Evolutionary conservation across 37 sponge, comb jelly and placozoan genomes (phyloP), one percentile per base, ranked within the genome.

Genomic region (Chondrilla cf. caribensis): DNA sequence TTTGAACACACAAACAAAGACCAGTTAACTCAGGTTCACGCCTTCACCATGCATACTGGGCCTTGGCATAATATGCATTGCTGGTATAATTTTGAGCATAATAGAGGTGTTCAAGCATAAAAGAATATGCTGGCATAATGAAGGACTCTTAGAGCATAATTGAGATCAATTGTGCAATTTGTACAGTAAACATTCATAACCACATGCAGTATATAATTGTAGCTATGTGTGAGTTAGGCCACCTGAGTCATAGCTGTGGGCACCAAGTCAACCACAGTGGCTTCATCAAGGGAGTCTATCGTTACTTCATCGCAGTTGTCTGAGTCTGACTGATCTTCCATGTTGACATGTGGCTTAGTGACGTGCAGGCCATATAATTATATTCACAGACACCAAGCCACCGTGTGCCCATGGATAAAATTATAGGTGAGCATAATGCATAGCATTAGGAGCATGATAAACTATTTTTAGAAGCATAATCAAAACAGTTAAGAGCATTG

Each of bases 141-240:
- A 22, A n/a, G 66, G 66, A 64, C 8, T 64, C 66, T 64, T 64
- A 22, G 28, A 64, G 66, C 66, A 64, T 64, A 24, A 64, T 24
- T 64, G 18, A 55, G 17, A 22, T 22, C 66, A 64, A 24, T 64
- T 64, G 26, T 64, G 66, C 22, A 64, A 22, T 64, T 64, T 22
- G 26, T 64, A 64, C 66, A 64, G 66, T 24, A 64, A 64, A 64
- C 26, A 64, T 64, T 64, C 66, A n/a, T 64, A 64, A 64, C 66
- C 66, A 64, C 66, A 25, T 64, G 66, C 26, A 22, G 66, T 64
- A 64, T 22, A 64, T 64, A 64, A 64, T 9, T 24, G 66, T 64
- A 64, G 28, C 66, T 64, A 64, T 64, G 28, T 22, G 66, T 8
- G 8, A 24, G 66, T 22, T 64, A 24, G 22, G 22, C 14, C 8